Evolutionary conservation across 2,113 vertebrate species (phyloP), one percentile per base, ranked within the genome.

Genomic region (Oncorhynchus clarkii): DNA sequence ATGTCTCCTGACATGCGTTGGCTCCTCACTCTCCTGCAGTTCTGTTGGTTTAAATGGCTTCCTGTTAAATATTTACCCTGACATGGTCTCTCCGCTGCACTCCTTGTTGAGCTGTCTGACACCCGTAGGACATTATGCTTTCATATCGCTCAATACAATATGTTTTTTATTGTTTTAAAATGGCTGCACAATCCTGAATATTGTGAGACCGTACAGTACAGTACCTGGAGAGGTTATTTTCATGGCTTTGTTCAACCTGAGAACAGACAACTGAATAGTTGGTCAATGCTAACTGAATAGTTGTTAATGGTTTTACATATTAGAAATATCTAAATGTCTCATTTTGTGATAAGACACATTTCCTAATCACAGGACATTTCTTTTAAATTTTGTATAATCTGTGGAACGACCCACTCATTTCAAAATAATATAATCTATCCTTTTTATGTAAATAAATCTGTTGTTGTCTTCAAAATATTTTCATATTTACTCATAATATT

Each of bases 41-140:
- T 83, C 79, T 84, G 72, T 77, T 51, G 74, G 74, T 27, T 66
- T 75, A 80, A 83, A 75, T 78, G 64, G 54, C 49, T 49, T 29
- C 67, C 66, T 27, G 68, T 74, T 84, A 84, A 83, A 84, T 84
- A 84, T 87, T 84, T 82, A 85, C 72, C 71, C 69, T 75, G 22
- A 78, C 77, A 68, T 66, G 51, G 67, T 75, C 51, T 54, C 14
- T 54, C 51, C 12, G 16, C 51, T 54, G 14, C 5, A 18, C 16
- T 54, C 51, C 18, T 16, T 54, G 51, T 54, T 5, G 16, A 54
- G 51, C 51, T 54, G 51, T 18, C 51, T 18, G 51, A 54, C 12
- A 6, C 51, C 51, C 14, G 1, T 18, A 5, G 51, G 18, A 54
- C 51, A 18, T 16, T 54, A 54, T 54, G 51, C 51, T 16, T 18